Evolutionary conservation across 2,888 invertebrate genomes (phyloP), one percentile per base, ranked within the genome.

Genomic region (Rutpela maculata): DNA sequence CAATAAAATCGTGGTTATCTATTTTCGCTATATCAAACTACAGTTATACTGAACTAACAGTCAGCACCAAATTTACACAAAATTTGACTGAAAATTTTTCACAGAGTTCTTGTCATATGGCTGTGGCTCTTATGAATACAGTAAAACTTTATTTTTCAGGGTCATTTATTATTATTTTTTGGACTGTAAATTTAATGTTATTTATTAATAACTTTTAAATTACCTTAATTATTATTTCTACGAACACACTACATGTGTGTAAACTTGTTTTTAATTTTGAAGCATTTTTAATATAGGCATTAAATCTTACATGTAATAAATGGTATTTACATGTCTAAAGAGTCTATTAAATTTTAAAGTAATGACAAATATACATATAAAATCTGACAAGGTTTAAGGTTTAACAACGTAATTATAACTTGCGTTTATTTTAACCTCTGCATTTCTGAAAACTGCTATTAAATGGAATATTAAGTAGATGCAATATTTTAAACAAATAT

Each of bases 291-390:
- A 50, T 15, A 43, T 43, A 12, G 3, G 12, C 43, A 43, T 1
- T 43, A 43, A 43, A 43, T 43, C 50, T 50, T 50, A 50, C 50
- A 17, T 50, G n/a, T 50, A 50, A 50, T 50, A 50, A 50, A n/a
- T n/a, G n/a, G n/a, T n/a, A 50, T 50, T 50, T 50, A 50, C 50
- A 17, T 50, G 15, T 4, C 12, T 12, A 1, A 43, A 43, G 43
- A 43, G 43, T 43, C 15, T 43, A 43, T 43, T 35, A 43, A 11
- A 43, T 43, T 3, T 38, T 12, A 43, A 12, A 43, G 12, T 43
- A 15, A 43, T 43, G 43, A 43, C 43, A 43, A 43, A 0, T 43
- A 43, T 43, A 35, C 31, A 43, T 43, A 12, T 43, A 43, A 11
- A 15, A 3, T 15, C 7, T 43, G 12, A 43, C 43, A 43, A n/a